Percentiles rank a stretch among this genome's conserved stretches.
These are phyloP conservation scores for Stenurella melanura DNA, from an alignment of 2,888 invertebrate genomes.

Conservation along the genomic window DNA sequence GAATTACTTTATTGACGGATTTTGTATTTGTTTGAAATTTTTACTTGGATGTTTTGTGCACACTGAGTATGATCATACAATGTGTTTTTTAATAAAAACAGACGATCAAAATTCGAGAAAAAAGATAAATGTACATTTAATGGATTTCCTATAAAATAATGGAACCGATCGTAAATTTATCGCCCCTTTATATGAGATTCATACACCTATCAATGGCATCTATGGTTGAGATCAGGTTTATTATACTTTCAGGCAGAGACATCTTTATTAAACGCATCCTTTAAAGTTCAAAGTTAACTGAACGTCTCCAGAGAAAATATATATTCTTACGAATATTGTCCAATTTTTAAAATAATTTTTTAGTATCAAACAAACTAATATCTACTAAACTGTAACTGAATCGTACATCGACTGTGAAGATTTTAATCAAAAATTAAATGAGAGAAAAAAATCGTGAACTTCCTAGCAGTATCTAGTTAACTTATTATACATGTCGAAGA, in stretches of 20 bases:
- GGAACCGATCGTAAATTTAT: conserved; percentile 17
- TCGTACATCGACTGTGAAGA: too few relatives aligned
- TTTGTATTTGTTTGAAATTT: not conserved
- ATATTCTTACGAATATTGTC: too few relatives aligned
- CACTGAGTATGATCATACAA: not conserved
- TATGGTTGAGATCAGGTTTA: conserved; percentile 14
- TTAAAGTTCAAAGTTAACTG: not conserved
- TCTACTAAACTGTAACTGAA: too few relatives aligned
- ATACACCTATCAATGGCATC: conserved; percentile 26
- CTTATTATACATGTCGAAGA: too few relatives aligned
- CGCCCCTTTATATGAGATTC: conserved; percentile 15
- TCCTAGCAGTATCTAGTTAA: too few relatives aligned
- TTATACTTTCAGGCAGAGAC: conserved; percentile 13
- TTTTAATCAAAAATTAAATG: too few relatives aligned
- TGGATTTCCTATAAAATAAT: conserved; percentile 20
- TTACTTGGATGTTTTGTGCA: too few relatives aligned
- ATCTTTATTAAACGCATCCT: conserved; percentile 17
- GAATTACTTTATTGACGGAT: too few relatives aligned
- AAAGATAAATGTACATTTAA: conserved; percentile 18
- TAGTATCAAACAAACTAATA: too few relatives aligned
- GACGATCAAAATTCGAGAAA: conserved; percentile 8
- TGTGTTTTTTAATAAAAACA: conserved; percentile 18
- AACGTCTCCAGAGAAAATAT: not conserved
- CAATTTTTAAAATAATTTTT: too few relatives aligned
- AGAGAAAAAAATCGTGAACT: too few relatives aligned